Base-by-base conservation (phyloP, 2,797 vertebrate genomes). In the Neosilurus mollespiculum region DNA sequence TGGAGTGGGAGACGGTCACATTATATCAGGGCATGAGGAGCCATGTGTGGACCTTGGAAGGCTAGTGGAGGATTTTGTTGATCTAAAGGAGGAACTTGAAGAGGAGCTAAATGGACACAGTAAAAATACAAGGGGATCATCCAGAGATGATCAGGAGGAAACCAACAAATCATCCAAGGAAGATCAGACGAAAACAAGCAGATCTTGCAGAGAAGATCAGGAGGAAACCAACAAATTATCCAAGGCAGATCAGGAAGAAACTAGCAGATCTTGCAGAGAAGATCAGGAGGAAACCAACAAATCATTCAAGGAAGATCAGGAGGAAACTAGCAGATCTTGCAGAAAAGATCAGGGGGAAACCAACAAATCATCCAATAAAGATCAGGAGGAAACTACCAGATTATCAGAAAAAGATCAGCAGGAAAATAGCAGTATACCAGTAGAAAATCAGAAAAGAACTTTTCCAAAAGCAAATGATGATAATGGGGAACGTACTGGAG, bases 1-100 rank as follows among this genome's bases (percentile, higher is more conserved):
- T 24, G 53, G 34, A 4, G 54, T 58, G 16, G n/a, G 54, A 22
- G 30, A 79, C 12, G 65, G 34, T 26, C 56, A 56, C 30, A 37
- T 12, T 0, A 14, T 8, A 6, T 83, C 73, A 59, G 64, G 16
- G 18, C 51, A 86, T 43, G 67, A 85, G 59, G 62, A 54, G 34
- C 58, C 65, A 58, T 20, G 18, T 69, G 76, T 80, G 66, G 85
- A 88, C 83, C 64, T 86, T n/a, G 81, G 72, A 26, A 77, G 53
- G 69, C 54, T 87, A 24, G 81, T 79, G n/a, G 84, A 80, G 7
- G 69, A 83, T 53, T 26, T 81, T 53, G 53, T 16, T 22, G 85
- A 69, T 65, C 67, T 78, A 5, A 66, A 37, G 26, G 67, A 70
- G 51, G 64, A 54, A 30, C 77, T 73, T 72, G 77, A 85, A 69